Evolutionary conservation across 2,113 vertebrate genomes (phyloP), one percentile per base, ranked within the genome.

Genomic region (Addax nasomaculatus): DNA sequence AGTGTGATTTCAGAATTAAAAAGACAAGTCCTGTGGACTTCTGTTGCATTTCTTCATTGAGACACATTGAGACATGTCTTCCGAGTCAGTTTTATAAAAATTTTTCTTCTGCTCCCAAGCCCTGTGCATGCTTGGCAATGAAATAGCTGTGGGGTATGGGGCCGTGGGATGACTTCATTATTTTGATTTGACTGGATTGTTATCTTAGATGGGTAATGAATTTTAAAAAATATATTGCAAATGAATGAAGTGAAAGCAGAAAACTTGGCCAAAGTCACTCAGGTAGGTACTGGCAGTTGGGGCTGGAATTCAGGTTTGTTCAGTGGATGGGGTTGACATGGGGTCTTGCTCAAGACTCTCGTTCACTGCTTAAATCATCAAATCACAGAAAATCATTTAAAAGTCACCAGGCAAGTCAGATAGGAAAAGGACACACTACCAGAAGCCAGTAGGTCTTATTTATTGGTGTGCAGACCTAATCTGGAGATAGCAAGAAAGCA

Each of bases 381-480:
- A 93, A 83, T 67, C 93, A 36, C 7, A 23, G 81, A 95, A 96
- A 90, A 93, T 85, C 81, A 84, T 57, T 90, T 83, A 76, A 60
- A 6, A 62, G 95, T 96, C 85, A 6, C 49, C 7, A 23, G 94
- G 60, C 47, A 64, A 84, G 93, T 86, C 81, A 89, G 58, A 67
- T 25, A 85, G 15, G 58, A 57, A 90, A 79, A 96, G 95, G 92
- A 91, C 92, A 14, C 92, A 73, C 51, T 27, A 90, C 80, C 97
- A 97, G 97, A 96, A 97, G 94, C 93, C 43, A 87, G 80, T 80
- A 96, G 78, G 92, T 97, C 94, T 95, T 97, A 86, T 94, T 89
- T 91, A 96, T 0, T 16, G 96, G 93, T 94, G 70, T 92, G 97
- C 87, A 96, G 94, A 92, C 92, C 30, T 95, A 91, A 90, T 39